phyloP scores from a whole-genome alignment of 1,140 invertebrate genomes.

The Drosophila obscura region DNA sequence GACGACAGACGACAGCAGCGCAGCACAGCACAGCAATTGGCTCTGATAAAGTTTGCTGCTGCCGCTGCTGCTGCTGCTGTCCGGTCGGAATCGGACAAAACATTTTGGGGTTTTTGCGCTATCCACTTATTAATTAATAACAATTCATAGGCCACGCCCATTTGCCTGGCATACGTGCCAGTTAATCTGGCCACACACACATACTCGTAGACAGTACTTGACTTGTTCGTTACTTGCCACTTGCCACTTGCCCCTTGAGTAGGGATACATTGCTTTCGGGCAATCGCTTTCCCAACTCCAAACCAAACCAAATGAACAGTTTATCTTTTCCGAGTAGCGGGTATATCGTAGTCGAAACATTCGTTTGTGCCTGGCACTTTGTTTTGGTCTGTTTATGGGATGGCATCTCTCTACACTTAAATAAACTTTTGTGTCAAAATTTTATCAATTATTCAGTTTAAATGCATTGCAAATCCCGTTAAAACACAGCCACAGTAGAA shows the following conservation, averaged over 20 bases:
- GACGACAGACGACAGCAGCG: conserved; percentile 26
- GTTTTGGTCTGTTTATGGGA: conserved; percentile 41
- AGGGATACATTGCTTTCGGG: background rate
- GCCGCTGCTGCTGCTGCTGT: too few species aligned
- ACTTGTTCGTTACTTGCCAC: too few species aligned
- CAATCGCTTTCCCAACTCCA: too few species aligned
- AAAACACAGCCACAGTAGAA: conserved; percentile 26
- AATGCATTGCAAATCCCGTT: conserved; percentile 65
- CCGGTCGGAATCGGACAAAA: background rate
- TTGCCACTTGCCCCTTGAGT: background rate
- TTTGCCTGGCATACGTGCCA: conserved; percentile 6
- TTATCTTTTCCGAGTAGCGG: background rate
- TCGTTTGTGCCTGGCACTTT: background rate
- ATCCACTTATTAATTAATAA: conserved; percentile 62
- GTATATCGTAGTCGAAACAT: conserved; percentile 5
- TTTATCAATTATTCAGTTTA: conserved; percentile 71
- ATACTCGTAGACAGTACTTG: too few species aligned
- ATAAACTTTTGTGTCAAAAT: conserved; percentile 69
- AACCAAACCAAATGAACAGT: too few species aligned
- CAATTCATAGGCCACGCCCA: conserved; percentile 39
- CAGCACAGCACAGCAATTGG: conserved; percentile 52
- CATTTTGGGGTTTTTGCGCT: conserved; percentile 24
- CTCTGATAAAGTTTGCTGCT: conserved; percentile 58
- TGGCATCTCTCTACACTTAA: conserved; percentile 45
- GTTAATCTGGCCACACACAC: conserved; percentile 13